phyloP scores from a whole-genome alignment of 2,113 vertebrate genomes.

The Phaetusa simplex region DNA sequence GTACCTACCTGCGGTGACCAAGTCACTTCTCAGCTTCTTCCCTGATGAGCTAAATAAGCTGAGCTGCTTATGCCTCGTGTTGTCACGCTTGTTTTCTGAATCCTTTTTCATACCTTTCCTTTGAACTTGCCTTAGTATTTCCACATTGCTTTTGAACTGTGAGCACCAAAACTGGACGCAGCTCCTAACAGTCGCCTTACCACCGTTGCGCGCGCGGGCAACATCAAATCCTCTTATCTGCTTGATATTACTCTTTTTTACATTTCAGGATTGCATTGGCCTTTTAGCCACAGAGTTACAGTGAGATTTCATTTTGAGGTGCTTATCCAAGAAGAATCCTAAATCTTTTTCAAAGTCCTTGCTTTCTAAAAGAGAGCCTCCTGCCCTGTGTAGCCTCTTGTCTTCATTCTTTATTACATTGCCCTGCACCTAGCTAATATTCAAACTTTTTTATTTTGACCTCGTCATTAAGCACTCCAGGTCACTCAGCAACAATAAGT shows the following conservation, averaged over 20 bases:
- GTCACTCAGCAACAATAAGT: slow-evolving; percentile 2
- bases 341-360: not conserved
- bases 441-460: not conserved
- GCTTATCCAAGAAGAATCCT: slow-evolving; percentile 12
- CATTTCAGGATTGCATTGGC: not conserved
- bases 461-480: not conserved
- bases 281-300: not conserved
- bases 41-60: slow-evolving; percentile 22
- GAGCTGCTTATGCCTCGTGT: slow-evolving; percentile 41
- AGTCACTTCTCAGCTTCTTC: slow-evolving; percentile 7
- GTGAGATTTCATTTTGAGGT: slow-evolving; percentile 8
- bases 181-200: not conserved
- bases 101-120: slow-evolving; percentile 55
- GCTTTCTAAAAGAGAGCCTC: not conserved
- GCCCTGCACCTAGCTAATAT: not conserved
- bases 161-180: slow-evolving; percentile 8
- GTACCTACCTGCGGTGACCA: not conserved
- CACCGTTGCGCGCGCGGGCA: not conserved
- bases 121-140: slow-evolving; percentile 36
- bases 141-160: slow-evolving; percentile 25
- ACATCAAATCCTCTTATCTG: slow-evolving; percentile 57
- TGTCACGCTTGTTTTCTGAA: slow-evolving; percentile 31
- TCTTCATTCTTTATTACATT: not conserved
- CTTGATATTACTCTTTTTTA: slow-evolving; percentile 7
- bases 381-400: not conserved